Percentiles rank a stretch among this genome's conserved stretches.
Conservation (phyloP, 2,113 vertebrate species). For the Beaufortia kweichowensis region DNA sequence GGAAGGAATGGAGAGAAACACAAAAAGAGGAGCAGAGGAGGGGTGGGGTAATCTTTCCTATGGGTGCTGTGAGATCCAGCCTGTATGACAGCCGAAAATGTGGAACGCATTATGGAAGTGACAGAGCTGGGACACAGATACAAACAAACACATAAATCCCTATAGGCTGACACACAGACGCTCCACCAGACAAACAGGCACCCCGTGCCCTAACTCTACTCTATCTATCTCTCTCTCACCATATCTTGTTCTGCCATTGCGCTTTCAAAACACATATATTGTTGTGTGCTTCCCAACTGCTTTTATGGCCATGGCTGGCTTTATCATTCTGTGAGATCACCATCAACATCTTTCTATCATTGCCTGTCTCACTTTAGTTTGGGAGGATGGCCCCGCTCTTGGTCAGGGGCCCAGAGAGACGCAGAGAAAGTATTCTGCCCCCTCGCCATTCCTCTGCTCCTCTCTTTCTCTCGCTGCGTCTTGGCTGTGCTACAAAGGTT, state of each 20-base stretch:
- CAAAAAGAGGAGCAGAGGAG: conserved; percentile 21
- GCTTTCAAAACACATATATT: not conserved
- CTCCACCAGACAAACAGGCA: conserved; percentile 68
- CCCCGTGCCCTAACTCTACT: conserved; percentile 59
- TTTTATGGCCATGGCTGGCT: conserved; percentile 30
- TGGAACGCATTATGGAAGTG: conserved; percentile 76
- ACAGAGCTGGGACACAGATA: conserved; percentile 67
- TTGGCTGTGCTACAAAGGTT: conserved; percentile 74
- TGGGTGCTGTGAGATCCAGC: conserved; percentile 54
- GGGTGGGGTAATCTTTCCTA: conserved; percentile 36
- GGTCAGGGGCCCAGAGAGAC: conserved; percentile 60
- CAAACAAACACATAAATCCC: conserved; percentile 80
- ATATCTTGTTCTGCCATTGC: conserved; percentile 34
- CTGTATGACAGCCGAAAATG: conserved; percentile 66
- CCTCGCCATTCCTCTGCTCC: conserved; percentile 40
- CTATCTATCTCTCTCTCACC: conserved; percentile 37
- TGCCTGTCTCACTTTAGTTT: conserved; percentile 54
- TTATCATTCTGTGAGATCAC: conserved; percentile 56
- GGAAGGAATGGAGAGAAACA: conserved; percentile 43
- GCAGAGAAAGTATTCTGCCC: conserved; percentile 69
- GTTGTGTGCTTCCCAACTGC: conserved; percentile 14
- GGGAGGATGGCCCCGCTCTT: conserved; percentile 56
- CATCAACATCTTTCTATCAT: conserved; percentile 53
- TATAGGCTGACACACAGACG: conserved; percentile 64
- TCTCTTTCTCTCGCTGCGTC: conserved; percentile 61